Percentiles rank a stretch among this genome's conserved stretches.
Conservation (phyloP, 2,797 vertebrate genomes). For the Argya squamiceps region DNA sequence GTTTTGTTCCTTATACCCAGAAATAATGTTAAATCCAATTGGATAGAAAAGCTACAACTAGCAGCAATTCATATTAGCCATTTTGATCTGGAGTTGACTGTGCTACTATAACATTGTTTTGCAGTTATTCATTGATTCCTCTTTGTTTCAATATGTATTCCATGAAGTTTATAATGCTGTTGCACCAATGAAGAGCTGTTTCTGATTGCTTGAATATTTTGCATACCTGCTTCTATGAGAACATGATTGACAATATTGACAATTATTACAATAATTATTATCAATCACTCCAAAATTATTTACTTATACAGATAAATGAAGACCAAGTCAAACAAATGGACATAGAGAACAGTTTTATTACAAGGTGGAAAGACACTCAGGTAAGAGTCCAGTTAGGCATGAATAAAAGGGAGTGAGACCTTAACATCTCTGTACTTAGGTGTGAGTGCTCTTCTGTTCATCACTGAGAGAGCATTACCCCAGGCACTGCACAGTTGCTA, state of each 20-base stretch:
- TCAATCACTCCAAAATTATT: neutral
- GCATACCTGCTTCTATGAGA: neutral
- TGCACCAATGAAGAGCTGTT: neutral
- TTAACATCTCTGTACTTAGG: neutral
- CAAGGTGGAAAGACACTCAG: conserved; percentile 92
- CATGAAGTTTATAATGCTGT: neutral
- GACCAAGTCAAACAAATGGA: conserved; percentile 96
- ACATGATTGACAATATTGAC: neutral
- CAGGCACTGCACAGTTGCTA: neutral
- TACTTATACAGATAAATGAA: conserved; percentile 87
- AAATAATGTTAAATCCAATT: neutral
- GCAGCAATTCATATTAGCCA: neutral
- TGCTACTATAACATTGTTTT: neutral
- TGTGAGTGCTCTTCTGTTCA: neutral
- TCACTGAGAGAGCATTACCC: neutral
- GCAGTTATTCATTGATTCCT: neutral
- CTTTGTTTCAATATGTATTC: neutral
- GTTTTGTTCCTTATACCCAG: neutral
- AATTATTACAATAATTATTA: neutral
- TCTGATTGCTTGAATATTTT: neutral
- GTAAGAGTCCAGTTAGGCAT: conserved; percentile 75
- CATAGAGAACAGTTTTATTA: conserved; percentile 95
- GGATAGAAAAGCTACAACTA: neutral
- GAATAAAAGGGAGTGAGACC: neutral
- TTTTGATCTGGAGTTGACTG: neutral